These are phyloP conservation scores for Ammodramus savannarum DNA, from an alignment of 2,113 vertebrate genomes.

Conservation along the genomic window DNA sequence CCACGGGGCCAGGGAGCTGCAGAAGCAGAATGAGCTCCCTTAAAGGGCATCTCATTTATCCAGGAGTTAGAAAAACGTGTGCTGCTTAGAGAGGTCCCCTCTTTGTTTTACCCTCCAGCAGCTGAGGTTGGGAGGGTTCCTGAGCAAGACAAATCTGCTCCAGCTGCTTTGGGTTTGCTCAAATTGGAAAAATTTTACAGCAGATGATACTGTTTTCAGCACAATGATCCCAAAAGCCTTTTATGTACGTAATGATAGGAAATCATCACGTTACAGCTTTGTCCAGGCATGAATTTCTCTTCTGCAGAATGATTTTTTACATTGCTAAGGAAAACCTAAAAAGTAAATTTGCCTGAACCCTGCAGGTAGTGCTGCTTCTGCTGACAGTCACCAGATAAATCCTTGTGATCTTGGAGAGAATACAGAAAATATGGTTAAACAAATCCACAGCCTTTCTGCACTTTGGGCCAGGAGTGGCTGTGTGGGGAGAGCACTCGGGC, in stretches of 20 bases:
- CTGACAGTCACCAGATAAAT: background rate
- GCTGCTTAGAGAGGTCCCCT: background rate
- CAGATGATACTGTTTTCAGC: background rate
- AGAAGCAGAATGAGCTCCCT: background rate
- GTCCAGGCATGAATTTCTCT: background rate
- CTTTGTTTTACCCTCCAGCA: background rate
- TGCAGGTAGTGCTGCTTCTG: background rate
- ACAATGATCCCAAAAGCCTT: background rate
- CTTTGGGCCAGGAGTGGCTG: background rate
- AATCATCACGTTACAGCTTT: background rate
- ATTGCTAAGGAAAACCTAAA: background rate
- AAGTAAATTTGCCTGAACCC: background rate
- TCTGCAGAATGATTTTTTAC: background rate
- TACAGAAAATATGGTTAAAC: background rate
- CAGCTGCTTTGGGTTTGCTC: constrained; percentile 2
- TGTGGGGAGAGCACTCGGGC: background rate
- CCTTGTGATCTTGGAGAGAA: background rate
- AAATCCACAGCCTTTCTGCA: background rate
- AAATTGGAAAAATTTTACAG: background rate
- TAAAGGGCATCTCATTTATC: constrained; percentile 21
- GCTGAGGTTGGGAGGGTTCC: background rate
- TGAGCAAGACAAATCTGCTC: constrained; percentile 3
- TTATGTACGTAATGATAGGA: background rate
- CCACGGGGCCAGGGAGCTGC: constrained; percentile 19
- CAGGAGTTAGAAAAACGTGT: constrained; percentile 5